Conservation (phyloP, 2,113 vertebrate species). For the Dicentrarchus labrax region DNA sequence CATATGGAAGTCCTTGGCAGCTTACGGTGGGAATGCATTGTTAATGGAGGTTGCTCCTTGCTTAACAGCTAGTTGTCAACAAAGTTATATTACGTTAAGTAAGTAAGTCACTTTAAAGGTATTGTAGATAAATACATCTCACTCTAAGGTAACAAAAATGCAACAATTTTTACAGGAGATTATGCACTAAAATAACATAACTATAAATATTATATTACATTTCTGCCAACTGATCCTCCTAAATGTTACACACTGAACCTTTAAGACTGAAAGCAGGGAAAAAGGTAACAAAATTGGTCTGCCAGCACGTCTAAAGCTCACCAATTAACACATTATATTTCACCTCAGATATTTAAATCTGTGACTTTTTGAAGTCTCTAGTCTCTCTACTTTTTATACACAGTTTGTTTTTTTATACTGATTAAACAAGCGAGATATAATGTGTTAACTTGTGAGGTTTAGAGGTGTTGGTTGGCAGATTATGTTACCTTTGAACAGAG, state of each 20-base stretch:
- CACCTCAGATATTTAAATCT: neutral
- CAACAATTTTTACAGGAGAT: too few relatives aligned
- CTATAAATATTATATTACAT: too few relatives aligned
- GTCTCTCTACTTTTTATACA: too few relatives aligned
- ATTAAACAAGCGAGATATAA: neutral
- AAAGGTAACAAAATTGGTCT: neutral
- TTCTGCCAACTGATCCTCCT: too few relatives aligned
- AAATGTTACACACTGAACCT: neutral
- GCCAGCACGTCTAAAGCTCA: neutral
- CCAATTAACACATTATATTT: neutral
- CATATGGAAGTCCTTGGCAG: neutral
- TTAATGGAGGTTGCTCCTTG: too few relatives aligned
- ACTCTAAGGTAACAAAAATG: too few relatives aligned
- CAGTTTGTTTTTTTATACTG: too few relatives aligned
- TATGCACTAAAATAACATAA: too few relatives aligned
- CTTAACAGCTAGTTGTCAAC: neutral
- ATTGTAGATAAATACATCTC: too few relatives aligned
- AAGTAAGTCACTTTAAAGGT: too few relatives aligned
- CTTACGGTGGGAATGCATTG: neutral
- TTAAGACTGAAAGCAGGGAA: neutral
- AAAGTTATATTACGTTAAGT: too few relatives aligned
- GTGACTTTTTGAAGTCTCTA: too few relatives aligned
- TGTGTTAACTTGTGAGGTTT: neutral
- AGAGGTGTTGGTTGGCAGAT: neutral
- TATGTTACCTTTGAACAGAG: neutral